A percentile compares a stretch with the other conserved stretches of the same genome.
Evolutionary conservation across 2,797 vertebrate genomes (phyloP).

Genomic region (Myotis daubentonii): DNA sequence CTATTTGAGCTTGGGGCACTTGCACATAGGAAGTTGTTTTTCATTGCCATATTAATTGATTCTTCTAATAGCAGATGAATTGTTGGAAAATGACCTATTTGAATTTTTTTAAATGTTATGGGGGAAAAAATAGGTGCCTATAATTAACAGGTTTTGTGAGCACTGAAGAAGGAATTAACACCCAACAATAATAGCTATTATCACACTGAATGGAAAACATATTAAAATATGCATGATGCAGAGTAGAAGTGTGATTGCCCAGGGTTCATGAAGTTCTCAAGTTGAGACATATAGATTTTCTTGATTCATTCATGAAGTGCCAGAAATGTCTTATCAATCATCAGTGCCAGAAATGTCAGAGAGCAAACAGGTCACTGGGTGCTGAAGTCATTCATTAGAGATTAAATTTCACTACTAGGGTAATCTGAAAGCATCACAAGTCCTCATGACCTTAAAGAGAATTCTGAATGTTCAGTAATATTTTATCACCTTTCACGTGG

Average conservation of each 20-base stretch:
- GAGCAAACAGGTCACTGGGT: background rate
- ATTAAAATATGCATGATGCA: background rate
- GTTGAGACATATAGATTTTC: constrained; percentile 10
- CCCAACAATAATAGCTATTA: background rate
- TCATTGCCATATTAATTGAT: constrained; percentile 1
- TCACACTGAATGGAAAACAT: background rate
- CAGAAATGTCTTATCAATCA: background rate
- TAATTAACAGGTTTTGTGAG: constrained; percentile 26
- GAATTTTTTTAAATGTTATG: background rate
- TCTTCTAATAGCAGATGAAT: constrained; percentile 11
- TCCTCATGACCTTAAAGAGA: background rate
- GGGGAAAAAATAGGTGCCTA: background rate
- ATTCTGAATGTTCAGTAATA: constrained; percentile 21
- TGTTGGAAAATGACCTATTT: constrained; percentile 31
- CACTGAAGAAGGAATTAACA: constrained; percentile 5
- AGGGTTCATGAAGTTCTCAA: background rate
- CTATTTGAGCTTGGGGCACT: background rate
- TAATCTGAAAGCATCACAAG: background rate
- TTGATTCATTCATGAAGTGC: constrained; percentile 31
- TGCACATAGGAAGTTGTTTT: constrained; percentile 30
- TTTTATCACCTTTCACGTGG: background rate
- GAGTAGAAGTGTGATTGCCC: background rate
- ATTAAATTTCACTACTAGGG: background rate
- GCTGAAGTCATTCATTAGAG: background rate
- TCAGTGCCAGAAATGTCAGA: background rate